Conservation (phyloP, 1,140 invertebrate genomes). For the Leptinotarsa undecemlineata region DNA sequence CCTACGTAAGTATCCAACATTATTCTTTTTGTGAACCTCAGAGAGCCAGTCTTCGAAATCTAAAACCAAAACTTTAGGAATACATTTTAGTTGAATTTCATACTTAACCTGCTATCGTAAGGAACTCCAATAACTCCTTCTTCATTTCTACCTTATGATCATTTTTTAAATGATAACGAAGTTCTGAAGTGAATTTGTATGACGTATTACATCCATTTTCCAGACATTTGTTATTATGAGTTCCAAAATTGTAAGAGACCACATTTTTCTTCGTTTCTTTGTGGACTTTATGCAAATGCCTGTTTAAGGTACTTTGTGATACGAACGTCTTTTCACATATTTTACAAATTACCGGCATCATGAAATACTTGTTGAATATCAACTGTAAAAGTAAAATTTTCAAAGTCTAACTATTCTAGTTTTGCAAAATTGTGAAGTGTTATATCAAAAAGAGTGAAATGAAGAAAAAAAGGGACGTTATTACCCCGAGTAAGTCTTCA, state of each 20-base stretch:
- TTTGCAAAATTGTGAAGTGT: too few relatives aligned
- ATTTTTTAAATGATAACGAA: too few relatives aligned
- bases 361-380: background rate
- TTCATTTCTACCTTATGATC: background rate
- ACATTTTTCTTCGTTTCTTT: conserved; percentile 1
- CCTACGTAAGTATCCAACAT: background rate
- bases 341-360: background rate
- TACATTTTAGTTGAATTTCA: too few relatives aligned
- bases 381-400: too few relatives aligned
- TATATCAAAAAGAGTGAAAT: too few relatives aligned
- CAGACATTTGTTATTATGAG: background rate
- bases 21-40: background rate
- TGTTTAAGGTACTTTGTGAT: background rate
- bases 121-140: background rate
- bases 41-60: background rate
- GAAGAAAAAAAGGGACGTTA: too few relatives aligned
- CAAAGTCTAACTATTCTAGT: too few relatives aligned
- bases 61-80: background rate
- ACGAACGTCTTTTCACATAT: background rate
- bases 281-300: background rate
- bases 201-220: background rate
- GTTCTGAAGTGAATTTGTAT: background rate
- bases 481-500: too few relatives aligned
- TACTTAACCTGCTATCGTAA: background rate
- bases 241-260: background rate